Evolutionary conservation across 2,888 invertebrate species (phyloP).

Genomic region (Clivina fossor): DNA sequence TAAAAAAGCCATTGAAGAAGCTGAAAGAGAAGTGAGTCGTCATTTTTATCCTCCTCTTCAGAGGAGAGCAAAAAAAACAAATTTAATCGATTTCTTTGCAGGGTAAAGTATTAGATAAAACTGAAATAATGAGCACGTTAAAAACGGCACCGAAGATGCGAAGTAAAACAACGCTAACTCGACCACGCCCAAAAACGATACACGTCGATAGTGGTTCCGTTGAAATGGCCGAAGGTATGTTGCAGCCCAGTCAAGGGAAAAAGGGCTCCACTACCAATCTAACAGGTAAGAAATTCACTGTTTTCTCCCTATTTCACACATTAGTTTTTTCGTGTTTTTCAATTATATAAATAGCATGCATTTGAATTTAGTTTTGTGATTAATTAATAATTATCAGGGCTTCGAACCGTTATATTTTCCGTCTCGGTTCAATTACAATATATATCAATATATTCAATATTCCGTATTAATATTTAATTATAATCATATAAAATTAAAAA

Average conservation of each 20-base stretch:
- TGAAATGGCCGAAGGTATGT: conserved; percentile 75
- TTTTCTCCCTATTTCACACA: no score
- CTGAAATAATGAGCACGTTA: conserved; percentile 61
- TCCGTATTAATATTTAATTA: conserved; percentile 27
- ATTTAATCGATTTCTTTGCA: conserved; percentile 48
- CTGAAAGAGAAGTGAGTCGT: conserved; percentile 74
- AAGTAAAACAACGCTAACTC: conserved; percentile 61
- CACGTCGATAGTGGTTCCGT: conserved; percentile 82
- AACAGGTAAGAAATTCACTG: conserved; percentile 66
- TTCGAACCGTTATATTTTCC: conserved; percentile 31
- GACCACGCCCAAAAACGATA: conserved; percentile 87
- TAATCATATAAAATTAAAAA: conserved; percentile 1
- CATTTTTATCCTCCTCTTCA: no score
- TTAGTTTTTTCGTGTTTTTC: no score
- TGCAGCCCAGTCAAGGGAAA: conserved; percentile 70
- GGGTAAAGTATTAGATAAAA: conserved; percentile 80
- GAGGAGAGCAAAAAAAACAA: no score
- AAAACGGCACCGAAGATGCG: conserved; percentile 66
- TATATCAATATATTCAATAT: conserved; percentile 38
- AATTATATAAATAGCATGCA: no score
- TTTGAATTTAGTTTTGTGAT: conserved; percentile 11
- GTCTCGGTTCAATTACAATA: conserved; percentile 37
- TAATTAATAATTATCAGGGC: conserved; percentile 16
- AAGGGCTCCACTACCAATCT: conserved; percentile 83
- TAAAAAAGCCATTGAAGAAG: conserved; percentile 91